Conservation (phyloP, 2,113 vertebrate species). For the Anthoscopus minutus region DNA sequence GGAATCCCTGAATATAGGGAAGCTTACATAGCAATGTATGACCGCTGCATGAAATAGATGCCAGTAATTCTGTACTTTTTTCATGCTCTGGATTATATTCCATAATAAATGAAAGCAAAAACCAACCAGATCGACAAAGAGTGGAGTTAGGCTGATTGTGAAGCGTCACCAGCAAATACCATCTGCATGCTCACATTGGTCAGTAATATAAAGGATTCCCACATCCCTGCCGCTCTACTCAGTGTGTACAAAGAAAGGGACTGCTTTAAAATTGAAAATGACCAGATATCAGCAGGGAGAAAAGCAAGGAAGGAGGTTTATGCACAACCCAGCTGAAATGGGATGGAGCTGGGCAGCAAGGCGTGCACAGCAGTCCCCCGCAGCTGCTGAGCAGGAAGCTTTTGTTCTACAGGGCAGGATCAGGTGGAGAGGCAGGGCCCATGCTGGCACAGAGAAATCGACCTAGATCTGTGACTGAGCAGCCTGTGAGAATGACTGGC, state of each 20-base stretch:
- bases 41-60: neutral
- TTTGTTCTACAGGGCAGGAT: conserved; percentile 15
- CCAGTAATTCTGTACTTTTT: neutral
- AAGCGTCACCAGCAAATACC: neutral
- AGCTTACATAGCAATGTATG: neutral
- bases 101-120: neutral
- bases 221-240: neutral
- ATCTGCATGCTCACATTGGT: neutral
- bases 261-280: neutral
- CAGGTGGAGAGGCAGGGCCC: conserved; percentile 19
- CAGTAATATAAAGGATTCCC: neutral
- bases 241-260: neutral
- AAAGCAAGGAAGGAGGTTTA: neutral
- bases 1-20: neutral
- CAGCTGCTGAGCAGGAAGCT: neutral
- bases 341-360: neutral
- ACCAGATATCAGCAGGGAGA: neutral
- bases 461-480: neutral
- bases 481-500: neutral
- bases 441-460: neutral
- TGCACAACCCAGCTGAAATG: neutral
- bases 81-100: neutral
- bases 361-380: neutral
- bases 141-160: neutral
- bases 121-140: neutral